A percentile compares a stretch with the other conserved stretches of the same genome.
These are phyloP conservation scores for Popillia japonica DNA, from an alignment of 1,140 invertebrate species.

Conservation along the genomic window DNA sequence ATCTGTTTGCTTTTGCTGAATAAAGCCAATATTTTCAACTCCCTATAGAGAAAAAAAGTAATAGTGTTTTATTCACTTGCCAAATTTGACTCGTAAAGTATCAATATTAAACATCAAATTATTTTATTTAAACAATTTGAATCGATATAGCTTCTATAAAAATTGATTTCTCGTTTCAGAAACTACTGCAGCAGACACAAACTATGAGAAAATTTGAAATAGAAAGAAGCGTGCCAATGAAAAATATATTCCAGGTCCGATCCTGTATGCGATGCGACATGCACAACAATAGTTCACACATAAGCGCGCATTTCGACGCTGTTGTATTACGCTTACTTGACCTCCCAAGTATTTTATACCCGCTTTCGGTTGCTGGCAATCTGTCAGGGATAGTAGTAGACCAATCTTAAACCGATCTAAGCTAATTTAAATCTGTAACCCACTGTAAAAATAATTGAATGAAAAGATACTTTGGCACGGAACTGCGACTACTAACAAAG, in stretches of 20 bases:
- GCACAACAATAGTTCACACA: neutral
- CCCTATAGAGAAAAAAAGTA: too few relatives aligned
- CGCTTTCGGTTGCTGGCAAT: conserved; percentile 49
- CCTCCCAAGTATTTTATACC: conserved; percentile 50
- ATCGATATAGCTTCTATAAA: too few relatives aligned
- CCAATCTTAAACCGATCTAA: conserved; percentile 40
- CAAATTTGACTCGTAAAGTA: too few relatives aligned
- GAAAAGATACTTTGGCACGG: neutral
- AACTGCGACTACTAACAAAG: neutral
- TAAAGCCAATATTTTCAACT: too few relatives aligned
- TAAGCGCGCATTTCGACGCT: neutral
- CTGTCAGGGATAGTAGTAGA: conserved; percentile 39
- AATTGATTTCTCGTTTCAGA: too few relatives aligned
- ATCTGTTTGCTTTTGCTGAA: too few relatives aligned
- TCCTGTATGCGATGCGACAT: neutral
- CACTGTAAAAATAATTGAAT: conserved; percentile 48
- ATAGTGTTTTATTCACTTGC: too few relatives aligned
- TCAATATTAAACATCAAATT: too few relatives aligned
- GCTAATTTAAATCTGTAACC: conserved; percentile 49
- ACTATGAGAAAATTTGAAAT: neutral
- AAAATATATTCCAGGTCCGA: neutral
- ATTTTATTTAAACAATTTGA: too few relatives aligned
- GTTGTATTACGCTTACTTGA: conserved; percentile 43
- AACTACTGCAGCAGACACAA: too few relatives aligned
- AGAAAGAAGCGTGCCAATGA: neutral